These are phyloP conservation scores for Takifugu flavidus DNA, from an alignment of 2,113 vertebrate genomes.

Conservation along the genomic window DNA sequence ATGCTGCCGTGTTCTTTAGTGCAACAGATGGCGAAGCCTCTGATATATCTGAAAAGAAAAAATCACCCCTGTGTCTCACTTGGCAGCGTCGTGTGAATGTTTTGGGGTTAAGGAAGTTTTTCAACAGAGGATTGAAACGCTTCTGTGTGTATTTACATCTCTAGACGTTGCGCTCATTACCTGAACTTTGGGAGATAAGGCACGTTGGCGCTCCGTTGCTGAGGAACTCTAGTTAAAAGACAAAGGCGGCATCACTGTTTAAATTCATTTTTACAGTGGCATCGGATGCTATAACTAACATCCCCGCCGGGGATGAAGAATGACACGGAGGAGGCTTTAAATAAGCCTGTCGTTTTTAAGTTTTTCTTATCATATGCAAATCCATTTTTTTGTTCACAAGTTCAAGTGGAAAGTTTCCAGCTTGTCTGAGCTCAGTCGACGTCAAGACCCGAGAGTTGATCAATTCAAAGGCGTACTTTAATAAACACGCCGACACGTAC, in stretches of 20 bases:
- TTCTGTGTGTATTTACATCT: constrained; percentile 33
- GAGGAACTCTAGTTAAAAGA: constrained; percentile 16
- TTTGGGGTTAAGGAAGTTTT: too few species aligned
- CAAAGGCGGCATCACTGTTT: constrained; percentile 17
- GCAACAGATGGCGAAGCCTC: too few species aligned
- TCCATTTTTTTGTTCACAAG: constrained; percentile 18
- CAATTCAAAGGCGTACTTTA: constrained; percentile 21
- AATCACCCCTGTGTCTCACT: background rate
- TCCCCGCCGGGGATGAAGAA: constrained; percentile 7
- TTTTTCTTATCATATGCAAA: constrained; percentile 14
- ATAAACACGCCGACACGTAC: constrained; percentile 22
- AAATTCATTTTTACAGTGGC: constrained; percentile 8
- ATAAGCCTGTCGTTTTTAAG: constrained; percentile 9
- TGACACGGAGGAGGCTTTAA: constrained; percentile 16
- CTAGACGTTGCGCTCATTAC: constrained; percentile 36
- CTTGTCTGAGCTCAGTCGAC: constrained; percentile 12
- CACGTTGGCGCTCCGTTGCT: constrained; percentile 14
- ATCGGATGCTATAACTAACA: constrained; percentile 9
- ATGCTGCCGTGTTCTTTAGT: too few species aligned
- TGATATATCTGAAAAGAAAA: background rate
- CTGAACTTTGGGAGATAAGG: constrained; percentile 20
- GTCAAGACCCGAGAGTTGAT: constrained; percentile 5
- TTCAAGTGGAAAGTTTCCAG: constrained; percentile 18
- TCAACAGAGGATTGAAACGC: background rate
- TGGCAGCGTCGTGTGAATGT: background rate